Base-by-base conservation (phyloP, 2,113 vertebrate species). In the Pithys albifrons region DNA sequence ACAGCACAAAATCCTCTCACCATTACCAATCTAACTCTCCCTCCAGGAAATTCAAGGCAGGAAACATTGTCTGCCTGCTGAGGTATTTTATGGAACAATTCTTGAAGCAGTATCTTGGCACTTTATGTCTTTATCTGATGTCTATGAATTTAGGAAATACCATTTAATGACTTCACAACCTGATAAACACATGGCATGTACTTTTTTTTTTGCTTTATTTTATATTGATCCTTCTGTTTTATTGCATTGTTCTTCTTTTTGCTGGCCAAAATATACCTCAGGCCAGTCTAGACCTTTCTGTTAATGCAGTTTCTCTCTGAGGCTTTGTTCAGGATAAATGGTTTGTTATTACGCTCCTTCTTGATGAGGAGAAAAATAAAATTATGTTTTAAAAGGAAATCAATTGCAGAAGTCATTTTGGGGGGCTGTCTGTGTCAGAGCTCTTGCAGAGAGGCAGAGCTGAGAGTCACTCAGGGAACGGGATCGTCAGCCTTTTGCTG, bases 1-100 rank as follows among this genome's bases (percentile, higher is more conserved):
- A 86, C 92, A 91, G 35, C 79, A 89, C 79, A 96, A 83, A 95
- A 93, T 93, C 83, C 73, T 93, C 84, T 95, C 96, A 91, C 94
- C 88, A 66, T 96, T 85, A 88, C 86, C 96, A 96, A 96, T 96
- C 70, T 95, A 92, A 95, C 93, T 93, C 84, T 95, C 91, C 96
- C 96, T 87, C 84, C 89, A 95, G 94, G 95, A 97, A 89, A 95
- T 95, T 91, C 91, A 69, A 95, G 84, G 91, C 86, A 92, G 94
- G 70, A 95, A 93, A 89, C 35, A 31, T 85, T 87, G 83, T 69
- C 73, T 95, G 95, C 93, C 86, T 85, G 91, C 80, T 2, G 45
- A 95, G 84, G 76, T 95, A n/a, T 95, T 91, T 95, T 95, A 96
- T 61, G 70, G 73, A 59, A 94, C 80, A 41, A 85, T 93, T 92